Base-by-base conservation (phyloP, 2,888 invertebrate species). In the Stomorhina lunata region DNA sequence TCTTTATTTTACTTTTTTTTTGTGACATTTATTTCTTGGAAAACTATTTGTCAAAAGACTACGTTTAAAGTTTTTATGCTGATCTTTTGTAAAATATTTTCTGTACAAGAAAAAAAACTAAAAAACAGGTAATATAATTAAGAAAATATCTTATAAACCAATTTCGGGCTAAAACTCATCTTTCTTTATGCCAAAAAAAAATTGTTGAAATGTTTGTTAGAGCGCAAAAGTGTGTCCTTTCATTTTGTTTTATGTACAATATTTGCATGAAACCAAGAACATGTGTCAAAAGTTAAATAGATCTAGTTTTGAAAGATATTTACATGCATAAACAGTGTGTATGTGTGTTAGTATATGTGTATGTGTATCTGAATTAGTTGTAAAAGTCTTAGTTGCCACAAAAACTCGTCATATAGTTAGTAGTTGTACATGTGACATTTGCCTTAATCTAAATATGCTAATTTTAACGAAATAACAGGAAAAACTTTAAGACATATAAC, bases 361-460 rank as follows among this genome's bases (percentile, higher is more conserved):
- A n/a, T n/a, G n/a, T n/a, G n/a, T n/a, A n/a, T n/a, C n/a, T n/a
- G n/a, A n/a, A n/a, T n/a, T n/a, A n/a, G 32, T 43, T 66, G 65
- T 57, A 40, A 29, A 29, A 66, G 65, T 34, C 25, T 68, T 82
- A 71, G 82, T 76, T 82, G 79, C 79, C 79, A 82, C 82, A 82
- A 66, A 78, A 79, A 75, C 66, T 71, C 73, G 83, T 76, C 77
- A 77, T 69, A 50, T 15, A 34, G 32, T n/a, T n/a, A n/a, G n/a
- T n/a, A n/a, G n/a, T n/a, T n/a, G n/a, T 68, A 80, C 82, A 81
- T 80, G 80, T 83, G 83, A 80, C 84, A 84, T 83, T 83, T 81
- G 81, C 81, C 78, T 79, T 85, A 83, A 84, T 85, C 84, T 84
- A 85, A 85, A 85, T 85, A 85, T 85, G 85, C 84, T 83, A 85